phyloP scores from a whole-genome alignment of 2,113 vertebrate species.

The Turnix velox region DNA sequence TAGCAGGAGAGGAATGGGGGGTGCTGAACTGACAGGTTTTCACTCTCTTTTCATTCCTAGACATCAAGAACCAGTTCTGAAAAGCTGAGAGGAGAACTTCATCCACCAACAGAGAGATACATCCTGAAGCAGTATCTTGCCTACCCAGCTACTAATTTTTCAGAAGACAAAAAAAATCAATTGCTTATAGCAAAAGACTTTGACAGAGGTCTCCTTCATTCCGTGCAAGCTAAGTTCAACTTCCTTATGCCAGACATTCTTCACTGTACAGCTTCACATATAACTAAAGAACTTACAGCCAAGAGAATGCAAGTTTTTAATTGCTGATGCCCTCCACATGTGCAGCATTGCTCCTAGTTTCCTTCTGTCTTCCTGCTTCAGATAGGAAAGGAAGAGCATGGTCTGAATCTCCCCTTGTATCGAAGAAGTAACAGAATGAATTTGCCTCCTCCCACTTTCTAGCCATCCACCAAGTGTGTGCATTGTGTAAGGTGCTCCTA shows the following conservation, averaged over 20 bases:
- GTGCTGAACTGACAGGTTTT: neutral
- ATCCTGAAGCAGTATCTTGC: neutral
- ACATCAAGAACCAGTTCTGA: neutral
- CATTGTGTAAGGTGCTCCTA: rapidly evolving
- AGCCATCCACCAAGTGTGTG: neutral
- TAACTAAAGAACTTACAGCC: neutral
- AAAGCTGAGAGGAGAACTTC: neutral
- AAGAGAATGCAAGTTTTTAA: neutral
- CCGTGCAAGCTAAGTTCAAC: neutral
- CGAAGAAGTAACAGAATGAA: neutral
- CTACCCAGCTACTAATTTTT: neutral
- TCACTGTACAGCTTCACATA: neutral
- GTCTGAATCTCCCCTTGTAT: neutral
- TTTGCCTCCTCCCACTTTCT: neutral
- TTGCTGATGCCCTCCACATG: neutral
- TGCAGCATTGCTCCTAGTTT: neutral
- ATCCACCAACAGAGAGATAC: neutral
- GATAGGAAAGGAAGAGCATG: neutral
- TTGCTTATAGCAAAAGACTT: neutral
- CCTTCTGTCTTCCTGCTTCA: neutral
- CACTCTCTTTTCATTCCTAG: rapidly evolving
- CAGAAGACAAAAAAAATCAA: neutral
- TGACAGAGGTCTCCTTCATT: neutral
- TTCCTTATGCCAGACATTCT: neutral
- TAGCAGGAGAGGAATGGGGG: neutral